Evolutionary conservation across 2,888 invertebrate species (phyloP), one percentile per base, ranked within the genome.

Genomic region (Oxytorus armatus): DNA sequence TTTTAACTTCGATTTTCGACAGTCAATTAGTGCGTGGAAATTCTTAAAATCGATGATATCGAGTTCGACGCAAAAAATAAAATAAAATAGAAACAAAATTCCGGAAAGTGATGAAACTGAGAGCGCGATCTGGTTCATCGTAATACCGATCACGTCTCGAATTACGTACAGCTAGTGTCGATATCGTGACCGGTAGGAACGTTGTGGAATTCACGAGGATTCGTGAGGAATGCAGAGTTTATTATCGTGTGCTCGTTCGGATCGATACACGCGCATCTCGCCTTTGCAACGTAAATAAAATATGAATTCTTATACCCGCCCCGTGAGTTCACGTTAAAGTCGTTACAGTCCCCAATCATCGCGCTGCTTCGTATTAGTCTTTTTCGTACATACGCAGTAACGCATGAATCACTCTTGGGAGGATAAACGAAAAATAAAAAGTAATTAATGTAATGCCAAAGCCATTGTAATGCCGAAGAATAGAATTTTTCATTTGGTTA

Each of bases 91-190:
- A n/a, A n/a, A n/a, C n/a, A n/a, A n/a, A n/a, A n/a, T n/a, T n/a
- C n/a, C n/a, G n/a, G n/a, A n/a, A 14, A 33, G 21, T 57, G n/a
- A n/a, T 18, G 49, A 53, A 66, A n/a, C n/a, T 33, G 23, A 18
- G 10, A 51, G 47, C 33, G 47, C 47, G 36, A 18, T 8, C 33
- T 33, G 11, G 7, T 33, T 82, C 79, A 81, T 84, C 84, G 82
- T 83, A 79, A 87, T 82, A 83, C 85, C 85, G 85, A 85, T 86
- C 87, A 85, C 85, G 85, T 83, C 80, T 83, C 84, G 79, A 86
- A 86, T 87, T 86, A 86, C 85, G 84, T 82, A 74, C 75, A 14
- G 47, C 79, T 79, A 81, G 21, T 59, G 39, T 36, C 59, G 42
- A 44, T 70, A 59, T 83, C 82, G 80, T 80, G 81, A 83, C 82